phyloP scores from a whole-genome alignment of 2,113 vertebrate genomes.

The Felis catus region F.catus_Fca126_mat1.0 CM031413.1:50244501-50245000 shows the following conservation, averaged over 20 bases:
- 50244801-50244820: background rate
- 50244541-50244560: background rate
- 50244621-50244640: background rate
- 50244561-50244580: background rate
- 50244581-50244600: background rate
- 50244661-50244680: background rate
- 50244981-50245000: background rate
- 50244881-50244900: background rate
- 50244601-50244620: background rate
- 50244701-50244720: background rate
- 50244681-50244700: background rate
- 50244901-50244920: background rate
- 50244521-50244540: background rate
- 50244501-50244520: background rate
- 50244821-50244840: background rate
- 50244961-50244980: background rate
- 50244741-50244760: background rate
- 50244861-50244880: background rate
- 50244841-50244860: background rate
- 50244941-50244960: background rate
- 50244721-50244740: background rate
- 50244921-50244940: background rate
- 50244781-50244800: background rate
- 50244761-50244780: background rate
- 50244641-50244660: background rate